phyloP scores from a whole-genome alignment of 2,888 invertebrate species.

The Cistogaster globosa region DNA sequence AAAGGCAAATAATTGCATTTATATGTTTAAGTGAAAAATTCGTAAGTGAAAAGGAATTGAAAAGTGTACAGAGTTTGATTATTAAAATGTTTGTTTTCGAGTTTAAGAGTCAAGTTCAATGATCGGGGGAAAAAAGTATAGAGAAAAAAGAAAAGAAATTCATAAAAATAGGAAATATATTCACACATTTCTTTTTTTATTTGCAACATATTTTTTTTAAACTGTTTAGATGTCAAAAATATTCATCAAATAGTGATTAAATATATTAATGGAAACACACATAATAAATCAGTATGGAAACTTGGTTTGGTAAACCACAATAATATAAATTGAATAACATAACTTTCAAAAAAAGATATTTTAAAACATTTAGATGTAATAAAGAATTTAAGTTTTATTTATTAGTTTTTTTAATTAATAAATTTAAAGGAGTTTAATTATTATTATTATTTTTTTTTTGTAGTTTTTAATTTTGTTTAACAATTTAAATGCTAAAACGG shows the following conservation, averaged over 20 bases:
- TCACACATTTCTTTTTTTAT: conserved; percentile 41
- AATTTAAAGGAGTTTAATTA: not conserved
- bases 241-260: conserved; percentile 5
- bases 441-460: not conserved
- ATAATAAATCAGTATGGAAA: conserved; percentile 4
- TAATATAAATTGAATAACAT: not conserved
- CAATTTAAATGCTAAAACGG: conserved; percentile 45
- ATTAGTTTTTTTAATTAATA: not conserved
- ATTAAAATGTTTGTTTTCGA: not conserved
- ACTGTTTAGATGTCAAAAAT: conserved; percentile 25
- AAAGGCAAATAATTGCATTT: too few species aligned
- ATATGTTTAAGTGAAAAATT: not conserved
- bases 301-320: conserved; percentile 16
- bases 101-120: conserved; percentile 9
- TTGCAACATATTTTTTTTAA: conserved; percentile 16
- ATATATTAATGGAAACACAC: not conserved
- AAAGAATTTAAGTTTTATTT: not conserved
- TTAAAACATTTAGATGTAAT: not conserved
- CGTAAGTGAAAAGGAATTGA: not conserved
- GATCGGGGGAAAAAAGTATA: conserved; percentile 48
- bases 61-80: not conserved
- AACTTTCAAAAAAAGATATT: not conserved
- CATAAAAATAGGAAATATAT: conserved; percentile 46
- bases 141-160: conserved; percentile 61
- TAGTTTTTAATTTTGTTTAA: not conserved